Conservation (phyloP, 2,797 vertebrate genomes). For the Triplophysa yarkandensis region DNA sequence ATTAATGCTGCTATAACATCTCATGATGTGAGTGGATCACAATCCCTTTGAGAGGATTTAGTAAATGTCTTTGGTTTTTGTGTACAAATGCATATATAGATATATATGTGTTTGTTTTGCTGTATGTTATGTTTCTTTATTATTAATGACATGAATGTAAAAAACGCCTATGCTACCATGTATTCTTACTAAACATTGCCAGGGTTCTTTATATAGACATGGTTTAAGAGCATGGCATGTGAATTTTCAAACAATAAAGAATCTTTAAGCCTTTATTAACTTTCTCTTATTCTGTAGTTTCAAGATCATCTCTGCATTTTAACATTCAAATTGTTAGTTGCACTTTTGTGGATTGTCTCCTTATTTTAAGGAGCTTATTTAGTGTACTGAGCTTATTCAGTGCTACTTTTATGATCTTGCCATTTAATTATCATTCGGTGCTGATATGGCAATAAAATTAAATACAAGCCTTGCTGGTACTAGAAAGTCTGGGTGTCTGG, state of each 20-base stretch:
- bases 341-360: too few species aligned
- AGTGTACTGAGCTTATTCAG: too few species aligned
- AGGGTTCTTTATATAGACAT: constrained; percentile 7
- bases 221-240: constrained; percentile 19
- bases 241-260: constrained; percentile 68
- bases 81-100: constrained; percentile 14
- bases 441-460: not conserved
- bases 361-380: too few species aligned
- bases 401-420: not conserved
- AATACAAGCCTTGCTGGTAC: not conserved
- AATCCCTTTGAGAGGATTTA: not conserved
- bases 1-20: constrained; percentile 12
- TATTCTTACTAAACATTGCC: not conserved
- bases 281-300: not conserved
- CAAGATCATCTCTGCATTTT: too few species aligned
- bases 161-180: constrained; percentile 1
- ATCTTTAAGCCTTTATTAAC: constrained; percentile 9
- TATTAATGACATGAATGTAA: constrained; percentile 32
- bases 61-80: not conserved
- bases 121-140: constrained; percentile 19
- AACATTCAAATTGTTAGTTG: too few species aligned
- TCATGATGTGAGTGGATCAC: not conserved
- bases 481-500: not conserved
- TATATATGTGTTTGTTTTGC: constrained; percentile 5
- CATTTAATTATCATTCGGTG: not conserved